phyloP scores from a whole-genome alignment of 1,140 invertebrate species.

The Zaprionus nigranus region DNA sequence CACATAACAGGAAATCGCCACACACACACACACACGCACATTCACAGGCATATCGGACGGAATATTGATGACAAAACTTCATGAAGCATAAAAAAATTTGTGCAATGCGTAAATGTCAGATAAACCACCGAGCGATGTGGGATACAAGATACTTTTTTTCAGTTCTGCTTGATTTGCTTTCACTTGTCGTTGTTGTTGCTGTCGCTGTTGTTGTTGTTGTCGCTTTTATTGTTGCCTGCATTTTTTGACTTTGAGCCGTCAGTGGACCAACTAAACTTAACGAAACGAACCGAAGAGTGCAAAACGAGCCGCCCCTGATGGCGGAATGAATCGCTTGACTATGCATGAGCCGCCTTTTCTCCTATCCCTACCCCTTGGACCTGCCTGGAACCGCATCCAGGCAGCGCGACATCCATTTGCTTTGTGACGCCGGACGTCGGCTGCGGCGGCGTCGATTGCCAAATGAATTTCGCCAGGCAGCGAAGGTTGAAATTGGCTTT shows the following conservation, averaged over 20 bases:
- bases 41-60: constrained; percentile 21
- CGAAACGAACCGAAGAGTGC: constrained; percentile 59
- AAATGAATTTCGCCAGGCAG: constrained; percentile 78
- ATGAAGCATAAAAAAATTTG: constrained; percentile 70
- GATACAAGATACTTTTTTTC: background rate
- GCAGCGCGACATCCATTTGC: constrained; percentile 33
- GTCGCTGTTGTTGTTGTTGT: constrained; percentile 1
- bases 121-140: constrained; percentile 36
- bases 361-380: background rate
- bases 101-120: constrained; percentile 76
- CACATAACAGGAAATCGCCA: constrained; percentile 44
- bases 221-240: constrained; percentile 52
- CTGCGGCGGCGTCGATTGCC: constrained; percentile 56
- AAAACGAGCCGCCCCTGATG: constrained; percentile 1
- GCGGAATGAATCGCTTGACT: constrained; percentile 53
- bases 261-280: constrained; percentile 57
- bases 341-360: constrained; percentile 60
- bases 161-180: constrained; percentile 27
- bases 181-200: constrained; percentile 2
- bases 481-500: constrained; percentile 79
- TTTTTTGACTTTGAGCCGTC: constrained; percentile 59
- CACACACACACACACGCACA: constrained; percentile 34
- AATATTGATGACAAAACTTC: constrained; percentile 78
- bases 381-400: constrained; percentile 8
- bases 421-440: constrained; percentile 2